A percentile compares a stretch with the other conserved stretches of the same genome.
phyloP scores from a whole-genome alignment of 1,140 invertebrate genomes.

The Dolichoris vasculosae region DNA sequence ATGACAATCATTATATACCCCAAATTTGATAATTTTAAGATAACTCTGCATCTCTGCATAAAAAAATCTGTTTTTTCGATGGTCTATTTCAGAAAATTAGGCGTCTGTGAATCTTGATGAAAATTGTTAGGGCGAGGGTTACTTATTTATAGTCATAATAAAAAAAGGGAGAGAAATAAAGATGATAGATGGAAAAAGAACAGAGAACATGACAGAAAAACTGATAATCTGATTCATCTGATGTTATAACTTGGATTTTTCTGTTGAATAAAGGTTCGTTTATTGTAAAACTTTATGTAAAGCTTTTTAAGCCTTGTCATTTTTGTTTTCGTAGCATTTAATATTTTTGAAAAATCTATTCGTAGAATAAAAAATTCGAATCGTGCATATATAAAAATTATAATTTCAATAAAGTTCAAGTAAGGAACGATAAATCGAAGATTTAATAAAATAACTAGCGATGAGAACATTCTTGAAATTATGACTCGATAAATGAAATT shows the following conservation, averaged over 20 bases:
- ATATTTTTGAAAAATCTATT: too few species aligned
- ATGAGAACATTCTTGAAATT: too few species aligned
- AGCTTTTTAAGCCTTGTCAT: too few species aligned
- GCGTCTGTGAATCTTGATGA: neutral
- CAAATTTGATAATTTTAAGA: neutral
- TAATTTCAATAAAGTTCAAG: neutral
- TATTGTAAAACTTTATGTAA: too few species aligned
- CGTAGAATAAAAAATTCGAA: too few species aligned
- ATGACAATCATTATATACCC: too few species aligned
- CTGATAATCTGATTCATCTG: neutral
- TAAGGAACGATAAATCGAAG: too few species aligned
- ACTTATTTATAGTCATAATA: neutral
- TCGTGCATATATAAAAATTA: neutral
- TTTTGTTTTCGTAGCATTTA: too few species aligned
- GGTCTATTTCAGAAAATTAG: neutral
- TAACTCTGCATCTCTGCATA: neutral
- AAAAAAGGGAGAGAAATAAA: neutral
- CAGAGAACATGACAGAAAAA: neutral
- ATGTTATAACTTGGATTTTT: too few species aligned
- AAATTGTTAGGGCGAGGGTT: neutral
- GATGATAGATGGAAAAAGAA: neutral
- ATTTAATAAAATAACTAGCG: too few species aligned
- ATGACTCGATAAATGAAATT: too few species aligned
- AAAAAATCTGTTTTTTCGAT: neutral
- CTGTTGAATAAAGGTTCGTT: too few species aligned